These are phyloP conservation scores for Scopus umbretta DNA, from an alignment of 2,113 vertebrate species.

Conservation along the genomic window DNA sequence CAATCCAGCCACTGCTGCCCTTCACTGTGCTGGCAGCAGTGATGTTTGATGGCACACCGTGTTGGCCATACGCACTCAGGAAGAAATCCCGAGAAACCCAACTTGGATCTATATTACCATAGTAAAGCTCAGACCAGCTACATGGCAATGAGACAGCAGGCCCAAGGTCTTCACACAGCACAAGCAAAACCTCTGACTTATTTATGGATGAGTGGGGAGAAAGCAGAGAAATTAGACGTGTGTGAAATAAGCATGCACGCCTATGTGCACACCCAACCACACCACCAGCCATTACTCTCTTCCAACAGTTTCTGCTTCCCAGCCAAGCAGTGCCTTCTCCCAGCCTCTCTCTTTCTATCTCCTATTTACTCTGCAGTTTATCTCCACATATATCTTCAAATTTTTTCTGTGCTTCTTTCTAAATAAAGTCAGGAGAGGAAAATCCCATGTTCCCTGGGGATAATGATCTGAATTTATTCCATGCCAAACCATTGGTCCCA, in stretches of 20 bases:
- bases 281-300: neutral
- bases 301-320: neutral
- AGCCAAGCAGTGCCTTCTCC: neutral
- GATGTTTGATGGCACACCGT: accelerated
- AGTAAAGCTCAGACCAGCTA: neutral
- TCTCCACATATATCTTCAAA: neutral
- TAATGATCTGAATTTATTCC: neutral
- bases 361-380: neutral
- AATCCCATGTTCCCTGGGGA: neutral
- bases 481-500: neutral
- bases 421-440: neutral
- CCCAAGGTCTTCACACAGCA: neutral
- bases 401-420: neutral
- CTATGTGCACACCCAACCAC: neutral
- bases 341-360: neutral
- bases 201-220: neutral
- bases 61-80: accelerated
- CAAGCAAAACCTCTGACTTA: neutral
- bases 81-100: neutral
- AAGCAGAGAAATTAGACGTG: neutral
- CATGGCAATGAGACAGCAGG: neutral
- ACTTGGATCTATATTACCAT: neutral
- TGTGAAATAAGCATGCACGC: neutral
- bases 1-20: neutral
- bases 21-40: neutral